phyloP scores from a whole-genome alignment of 2,113 vertebrate genomes.

The Alexandromys fortis region DNA sequence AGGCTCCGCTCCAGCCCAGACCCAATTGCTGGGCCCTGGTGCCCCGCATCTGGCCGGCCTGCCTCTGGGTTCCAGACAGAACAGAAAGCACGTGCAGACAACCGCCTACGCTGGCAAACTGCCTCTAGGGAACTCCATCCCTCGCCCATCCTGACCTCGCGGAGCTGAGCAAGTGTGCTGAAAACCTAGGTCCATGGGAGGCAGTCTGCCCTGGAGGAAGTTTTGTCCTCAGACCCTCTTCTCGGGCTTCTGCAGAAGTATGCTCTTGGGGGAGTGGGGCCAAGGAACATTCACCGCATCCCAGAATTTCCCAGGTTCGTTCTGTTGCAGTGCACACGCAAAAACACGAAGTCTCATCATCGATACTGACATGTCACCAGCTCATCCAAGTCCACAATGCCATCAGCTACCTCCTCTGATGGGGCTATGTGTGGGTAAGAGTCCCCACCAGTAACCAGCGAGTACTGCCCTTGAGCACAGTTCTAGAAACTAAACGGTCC shows the following conservation, averaged over 20 bases:
- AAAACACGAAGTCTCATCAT: not conserved
- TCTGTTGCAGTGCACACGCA: not conserved
- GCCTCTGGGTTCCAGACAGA: not conserved
- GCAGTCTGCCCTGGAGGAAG: accelerated
- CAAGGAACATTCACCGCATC: not conserved
- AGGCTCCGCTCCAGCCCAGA: not conserved
- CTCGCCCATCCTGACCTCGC: not conserved
- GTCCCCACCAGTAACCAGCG: not conserved
- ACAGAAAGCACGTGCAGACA: not conserved
- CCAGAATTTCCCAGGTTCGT: not conserved
- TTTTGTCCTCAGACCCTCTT: not conserved
- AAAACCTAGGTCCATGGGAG: too few relatives aligned
- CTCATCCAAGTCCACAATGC: not conserved
- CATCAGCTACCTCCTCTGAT: not conserved
- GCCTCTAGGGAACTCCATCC: too few relatives aligned
- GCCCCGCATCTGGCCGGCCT: not conserved
- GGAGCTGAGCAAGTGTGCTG: not conserved
- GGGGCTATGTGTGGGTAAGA: not conserved
- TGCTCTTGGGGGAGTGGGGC: too few relatives aligned
- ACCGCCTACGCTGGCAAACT: not conserved
- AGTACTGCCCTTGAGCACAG: not conserved
- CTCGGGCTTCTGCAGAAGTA: not conserved
- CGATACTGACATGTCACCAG: not conserved
- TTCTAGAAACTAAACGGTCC: not conserved
- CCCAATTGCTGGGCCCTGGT: not conserved